Evolutionary conservation across 2,888 invertebrate genomes (phyloP).

Genomic region (Lasioglossum calceatum): DNA sequence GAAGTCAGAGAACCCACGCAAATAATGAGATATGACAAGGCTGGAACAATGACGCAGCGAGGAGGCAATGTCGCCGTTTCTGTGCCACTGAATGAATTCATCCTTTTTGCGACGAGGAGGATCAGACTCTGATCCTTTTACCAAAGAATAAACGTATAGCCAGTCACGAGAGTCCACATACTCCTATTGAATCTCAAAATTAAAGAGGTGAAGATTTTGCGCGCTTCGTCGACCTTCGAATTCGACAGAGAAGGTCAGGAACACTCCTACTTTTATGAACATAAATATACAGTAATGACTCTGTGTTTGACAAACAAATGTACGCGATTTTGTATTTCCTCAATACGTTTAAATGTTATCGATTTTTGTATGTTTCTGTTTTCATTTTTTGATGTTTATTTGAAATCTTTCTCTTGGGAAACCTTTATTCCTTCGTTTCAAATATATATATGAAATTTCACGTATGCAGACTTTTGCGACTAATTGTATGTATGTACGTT

Average conservation of each 20-base stretch:
- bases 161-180: slow-evolving; percentile 2
- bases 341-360: neutral
- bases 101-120: neutral
- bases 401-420: neutral
- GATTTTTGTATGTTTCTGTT: neutral
- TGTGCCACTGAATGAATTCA: slow-evolving; percentile 22
- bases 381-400: neutral
- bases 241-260: neutral
- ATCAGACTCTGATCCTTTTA: slow-evolving; percentile 18
- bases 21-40: slow-evolving; percentile 44
- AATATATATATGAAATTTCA: neutral
- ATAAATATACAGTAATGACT: neutral
- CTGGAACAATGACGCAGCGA: neutral
- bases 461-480: slow-evolving; percentile 8
- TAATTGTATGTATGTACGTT: neutral
- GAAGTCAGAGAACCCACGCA: slow-evolving; percentile 58
- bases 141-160: neutral
- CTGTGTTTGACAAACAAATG: neutral
- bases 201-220: neutral
- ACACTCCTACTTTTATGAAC: neutral
- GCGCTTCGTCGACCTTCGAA: neutral
- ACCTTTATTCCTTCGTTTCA: neutral
- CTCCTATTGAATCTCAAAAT: neutral
- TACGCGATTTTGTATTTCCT: neutral
- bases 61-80: slow-evolving; percentile 21